Evolutionary conservation across 2,888 invertebrate genomes (phyloP), one percentile per base, ranked within the genome.

Genomic region (Eristalis intricaria): DNA sequence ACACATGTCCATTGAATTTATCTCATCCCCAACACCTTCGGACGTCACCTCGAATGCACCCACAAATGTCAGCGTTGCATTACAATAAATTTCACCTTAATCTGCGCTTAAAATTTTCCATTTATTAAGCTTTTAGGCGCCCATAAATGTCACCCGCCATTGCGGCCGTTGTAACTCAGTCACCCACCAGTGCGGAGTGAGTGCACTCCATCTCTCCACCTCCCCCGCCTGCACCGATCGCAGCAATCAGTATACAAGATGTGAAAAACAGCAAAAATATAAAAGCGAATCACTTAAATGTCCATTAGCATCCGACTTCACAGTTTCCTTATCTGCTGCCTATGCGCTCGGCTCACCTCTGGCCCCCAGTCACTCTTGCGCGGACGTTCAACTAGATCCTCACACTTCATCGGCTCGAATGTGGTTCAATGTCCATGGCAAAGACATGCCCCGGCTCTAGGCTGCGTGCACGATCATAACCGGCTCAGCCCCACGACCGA

Each of bases 251-350:
- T 35, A 64, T 26, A 7, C 29, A 29, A 38, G 8, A 15, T 38
- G 35, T 15, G 35, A 26, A 64, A 29, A 65, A 75, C 23, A 60
- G 26, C 29, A 26, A 43, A 50, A 60, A 61, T 76, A 66, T 76
- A 78, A 86, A 84, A 87, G 75, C 79, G 87, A 87, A 87, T 87
- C 87, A 87, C 87, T 87, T 87, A 87, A 87, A 80, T 84, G 84
- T 87, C 87, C 87, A 87, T 87, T 87, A 87, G 84, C 84, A 87
- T 84, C 56, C 87, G 75, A 71, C 70, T 71, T 79, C 74, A 86
- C 79, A 84, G 79, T 75, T 87, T 84, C 84, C 87, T 87, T 87
- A 87, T 87, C 87, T 80, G 15, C 60, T 66, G 79, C 66, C 32
- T 40, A 63, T 69, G 73, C 84, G 77, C 69, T 75, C 75, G 56